Percentiles rank a stretch among this genome's conserved stretches.
Evolutionary conservation across 2,888 invertebrate genomes (phyloP).

Genomic region (Andrena minutula): DNA sequence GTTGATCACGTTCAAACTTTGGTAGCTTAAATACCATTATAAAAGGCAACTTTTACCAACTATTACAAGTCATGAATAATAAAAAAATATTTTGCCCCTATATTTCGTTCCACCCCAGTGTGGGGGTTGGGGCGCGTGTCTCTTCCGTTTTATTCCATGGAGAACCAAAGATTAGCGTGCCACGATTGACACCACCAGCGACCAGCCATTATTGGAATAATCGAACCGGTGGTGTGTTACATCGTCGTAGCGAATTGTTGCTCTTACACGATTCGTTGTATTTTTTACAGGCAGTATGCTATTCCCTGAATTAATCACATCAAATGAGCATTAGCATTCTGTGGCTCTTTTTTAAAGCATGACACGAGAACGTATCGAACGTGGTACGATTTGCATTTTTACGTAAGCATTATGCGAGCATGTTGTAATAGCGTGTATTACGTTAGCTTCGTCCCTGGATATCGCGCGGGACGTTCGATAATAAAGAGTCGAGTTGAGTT

Average conservation of each 20-base stretch:
- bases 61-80: too few relatives aligned
- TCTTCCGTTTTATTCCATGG: constrained; percentile 10
- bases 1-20: too few relatives aligned
- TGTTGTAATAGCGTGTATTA: neutral
- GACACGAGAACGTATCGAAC: neutral
- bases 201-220: neutral
- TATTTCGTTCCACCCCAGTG: too few relatives aligned
- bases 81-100: too few relatives aligned
- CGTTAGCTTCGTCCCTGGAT: neutral
- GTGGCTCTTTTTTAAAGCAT: neutral
- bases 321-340: neutral
- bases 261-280: neutral
- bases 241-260: neutral
- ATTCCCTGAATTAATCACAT: neutral
- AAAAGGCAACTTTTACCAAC: too few relatives aligned
- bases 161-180: neutral
- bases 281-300: neutral
- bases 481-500: neutral
- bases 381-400: neutral
- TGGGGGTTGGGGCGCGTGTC: neutral
- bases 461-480: neutral
- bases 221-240: neutral
- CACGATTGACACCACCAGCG: neutral
- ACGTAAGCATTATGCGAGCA: neutral
- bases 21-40: too few relatives aligned